Base-by-base conservation (phyloP, 1,140 invertebrate species). In the Propsilocerus akamusi region DNA sequence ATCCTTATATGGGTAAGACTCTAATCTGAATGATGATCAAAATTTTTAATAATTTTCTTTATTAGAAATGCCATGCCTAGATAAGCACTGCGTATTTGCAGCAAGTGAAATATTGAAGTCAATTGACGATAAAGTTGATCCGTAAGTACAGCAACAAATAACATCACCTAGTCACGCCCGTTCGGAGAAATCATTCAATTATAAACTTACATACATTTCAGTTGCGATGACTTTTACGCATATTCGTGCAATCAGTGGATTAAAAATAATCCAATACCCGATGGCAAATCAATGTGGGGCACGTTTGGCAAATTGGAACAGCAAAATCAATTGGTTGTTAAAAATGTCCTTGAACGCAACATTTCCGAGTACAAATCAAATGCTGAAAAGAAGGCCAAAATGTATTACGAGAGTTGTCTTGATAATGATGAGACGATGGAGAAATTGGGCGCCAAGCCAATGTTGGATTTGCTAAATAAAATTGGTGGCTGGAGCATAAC, bases 231-330 rank as follows among this genome's bases (percentile, higher is more conserved):
- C 66, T 98, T 97, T 68, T 98, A 96, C 66, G 73, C 85, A 49
- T 97, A 86, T 66, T 77, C 93, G 0, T 97, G 94, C 60, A 91
- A 91, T 12, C 84, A 86, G 1, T 97, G 92, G 92, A 80, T 93
- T 23, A 79, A 80, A 57, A 79, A 81, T 46, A 94, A 96, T 68
- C 88, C 90, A 0, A 86, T 95, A 52, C 93, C 93, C 0, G 83
- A 85, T 63, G 86, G 80, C n/a, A 86, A 89, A 61, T 83, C 83
- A n/a, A 82, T 79, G 48, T 96, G 92, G 92, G 87, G 87, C 17
- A 93, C 89, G n/a, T 96, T 96, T 65, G 83, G 82, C 37, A 92
- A 94, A 64, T 72, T 97, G 37, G 88, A 91, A 62, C 81, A 94
- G 58, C 79, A 91, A 58, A 96, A 96, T 66, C 88, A 95, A 59